Conservation (phyloP, 2,113 vertebrate genomes). For the Ammodytes marinus region DNA sequence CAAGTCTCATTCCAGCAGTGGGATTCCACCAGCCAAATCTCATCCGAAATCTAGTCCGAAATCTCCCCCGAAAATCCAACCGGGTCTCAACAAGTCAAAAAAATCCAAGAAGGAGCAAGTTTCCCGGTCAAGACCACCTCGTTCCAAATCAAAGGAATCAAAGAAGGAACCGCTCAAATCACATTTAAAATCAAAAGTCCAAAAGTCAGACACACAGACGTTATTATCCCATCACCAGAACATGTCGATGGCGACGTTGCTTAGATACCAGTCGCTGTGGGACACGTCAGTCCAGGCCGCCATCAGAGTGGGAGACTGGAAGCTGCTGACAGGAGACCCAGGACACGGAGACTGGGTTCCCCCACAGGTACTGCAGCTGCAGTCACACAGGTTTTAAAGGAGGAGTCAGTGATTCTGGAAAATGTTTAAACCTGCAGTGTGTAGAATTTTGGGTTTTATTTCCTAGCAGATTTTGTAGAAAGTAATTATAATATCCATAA, state of each 20-base stretch:
- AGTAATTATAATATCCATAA: too few species aligned
- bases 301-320: constrained; percentile 94
- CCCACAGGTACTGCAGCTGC: constrained; percentile 84
- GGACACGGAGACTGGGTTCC: constrained; percentile 97
- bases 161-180: background rate
- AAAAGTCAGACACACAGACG: background rate
- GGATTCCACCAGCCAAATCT: background rate
- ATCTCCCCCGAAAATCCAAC: constrained; percentile 34
- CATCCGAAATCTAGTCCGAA: background rate
- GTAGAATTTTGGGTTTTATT: too few species aligned
- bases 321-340: constrained; percentile 94
- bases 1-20: background rate
- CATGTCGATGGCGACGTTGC: constrained; percentile 1
- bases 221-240: constrained; percentile 36
- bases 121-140: constrained; percentile 1
- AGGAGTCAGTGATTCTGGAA: too few species aligned
- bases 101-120: constrained; percentile 23
- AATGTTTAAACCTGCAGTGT: too few species aligned
- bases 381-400: background rate
- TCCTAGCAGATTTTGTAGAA: too few species aligned
- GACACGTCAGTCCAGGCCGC: constrained; percentile 93
- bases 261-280: constrained; percentile 79
- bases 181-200: constrained; percentile 26
- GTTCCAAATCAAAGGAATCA: constrained; percentile 6
- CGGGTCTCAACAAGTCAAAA: background rate